Base-by-base conservation (phyloP, 2,888 invertebrate genomes). In the Leuctra nigra region DNA sequence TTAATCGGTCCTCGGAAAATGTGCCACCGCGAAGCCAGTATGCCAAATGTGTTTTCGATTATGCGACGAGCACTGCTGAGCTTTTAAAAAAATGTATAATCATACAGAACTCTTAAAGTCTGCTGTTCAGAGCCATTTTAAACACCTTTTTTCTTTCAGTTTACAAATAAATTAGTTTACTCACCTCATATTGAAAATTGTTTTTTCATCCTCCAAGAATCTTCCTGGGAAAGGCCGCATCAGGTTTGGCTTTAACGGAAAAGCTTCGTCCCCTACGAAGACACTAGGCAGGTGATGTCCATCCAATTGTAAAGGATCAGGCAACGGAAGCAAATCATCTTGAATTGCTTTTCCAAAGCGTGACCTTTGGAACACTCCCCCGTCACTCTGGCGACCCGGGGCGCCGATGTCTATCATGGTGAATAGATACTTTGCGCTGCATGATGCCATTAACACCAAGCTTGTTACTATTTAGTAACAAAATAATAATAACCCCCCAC, bases 1-100 rank as follows among this genome's bases (percentile, higher is more conserved):
- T 33, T 38, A 18, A 58, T 53, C 6, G 54, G 39, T 11, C 25
- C 24, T 23, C 53, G 35, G 25, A 29, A 53, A 2, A 59, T 57
- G 23, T 53, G 16, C 56, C 56, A 59, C 6, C 47, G 22, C n/a
- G 44, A 38, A 14, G 50, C 53, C n/a, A 54, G 24, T 3, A 59
- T 59, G 4, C 59, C 54, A 33, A 59, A 59, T 35, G 53, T 36
- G 25, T 53, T 59, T 33, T 59, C 57, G 44, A 59, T 53, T 2
- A 18, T 18, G 14, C 59, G 41, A 16, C 57, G 57, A 1, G 57
- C 57, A 14, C 59, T 50, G 36, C 53, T 53, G 4, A 59, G 46
- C 13, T 53, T 38, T 25, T 2, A 48, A 38, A n/a, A 38, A 38
- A 23, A 9, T 16, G 18, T 39, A 16, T 9, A 7, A 18, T 39